Base-by-base conservation (phyloP, 2,797 vertebrate species). In the Muscicapa comitata region DNA sequence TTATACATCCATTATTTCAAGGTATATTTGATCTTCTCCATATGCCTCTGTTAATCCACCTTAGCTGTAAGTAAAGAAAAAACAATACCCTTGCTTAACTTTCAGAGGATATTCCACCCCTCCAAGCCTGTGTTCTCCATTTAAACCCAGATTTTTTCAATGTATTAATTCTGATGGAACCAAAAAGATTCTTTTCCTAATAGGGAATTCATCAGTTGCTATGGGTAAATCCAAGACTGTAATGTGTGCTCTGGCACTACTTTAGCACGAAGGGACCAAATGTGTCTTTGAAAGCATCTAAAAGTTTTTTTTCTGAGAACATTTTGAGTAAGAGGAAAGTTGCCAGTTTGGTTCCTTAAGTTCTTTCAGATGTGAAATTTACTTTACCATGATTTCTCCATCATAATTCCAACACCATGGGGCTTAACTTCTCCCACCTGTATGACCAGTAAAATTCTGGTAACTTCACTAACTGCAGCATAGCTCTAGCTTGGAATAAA, bases 11-110 rank as follows among this genome's bases (percentile, higher is more conserved):
- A 93, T 96, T 96, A 95, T 95, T 97, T 97, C 90, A 94, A 95
- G 94, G 90, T 93, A 76, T 94, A 93, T 96, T 96, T 97, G 95
- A 96, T 96, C 90, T 96, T 94, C 89, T 96, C 95, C 91, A 88
- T 94, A 96, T 97, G 82, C 76, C 86, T 96, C 77, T 90, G 82
- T 94, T 96, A 97, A 96, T 94, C 94, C 83, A 96, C 85, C 88
- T 88, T 86, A 96, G 91, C 83, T 93, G 45, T 91, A 95, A 94
- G 91, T 40, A 93, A 89, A 85, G 88, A 24, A 58, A 90, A 93
- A 96, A 95, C 82, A 85, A 74, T 40, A 79, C 53, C 67, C 88
- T 94, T 95, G 62, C 82, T 93, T 93, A 94, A 90, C 82, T 96
- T 96, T 88, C 74, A 85, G 88, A 71, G 71, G 38, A 29, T 94